Base-by-base conservation (phyloP, 1,140 invertebrate species). In the Bathynomus jamesi region DNA sequence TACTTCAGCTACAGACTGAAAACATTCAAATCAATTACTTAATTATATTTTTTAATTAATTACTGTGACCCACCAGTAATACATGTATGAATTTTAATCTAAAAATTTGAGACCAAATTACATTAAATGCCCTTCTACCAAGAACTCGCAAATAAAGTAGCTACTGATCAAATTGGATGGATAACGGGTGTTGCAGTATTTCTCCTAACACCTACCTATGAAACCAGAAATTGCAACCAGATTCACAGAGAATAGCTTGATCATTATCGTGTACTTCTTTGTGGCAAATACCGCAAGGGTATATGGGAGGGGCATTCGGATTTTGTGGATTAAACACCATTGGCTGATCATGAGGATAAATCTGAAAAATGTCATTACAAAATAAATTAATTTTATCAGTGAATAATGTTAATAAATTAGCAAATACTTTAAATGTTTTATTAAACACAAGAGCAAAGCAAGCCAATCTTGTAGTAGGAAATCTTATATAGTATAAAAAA, bases 231-330 rank as follows among this genome's bases (percentile, higher is more conserved):
- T 98, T 97, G 83, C 96, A 99, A 32, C 96, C 96, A 80, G 94
- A 96, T 84, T 99, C 96, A 84, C 96, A 99, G 65, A 98, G 86
- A 76, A 99, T 95, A 7, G 94, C 95, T 85, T 98, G 95, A 84
- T 99, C 96, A 85, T 97, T 98, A 82, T 98, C 96, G 84, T 98
- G 95, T 3, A 98, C 94, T 86, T 99, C 96, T 85, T 97, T 97
- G 83, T 98, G 95, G 84, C 96, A 98, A 70, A 94, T 90, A 75
- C 92, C 95, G 84, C 95, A 98, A 0, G 95, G 93, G 83, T 97
- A 98, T 75, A 98, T 98, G 8, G 96, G 95, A 53, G 95, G 95
- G 30, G 94, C 95, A 83, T 97, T 98, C 0, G 95, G 95, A 84
- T 99, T 98, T 83, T 97, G 94, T 63, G 95, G 94, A 83, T 98